Evolutionary conservation across 1,140 invertebrate species (phyloP).

Genomic region (Cydia splendana): DNA sequence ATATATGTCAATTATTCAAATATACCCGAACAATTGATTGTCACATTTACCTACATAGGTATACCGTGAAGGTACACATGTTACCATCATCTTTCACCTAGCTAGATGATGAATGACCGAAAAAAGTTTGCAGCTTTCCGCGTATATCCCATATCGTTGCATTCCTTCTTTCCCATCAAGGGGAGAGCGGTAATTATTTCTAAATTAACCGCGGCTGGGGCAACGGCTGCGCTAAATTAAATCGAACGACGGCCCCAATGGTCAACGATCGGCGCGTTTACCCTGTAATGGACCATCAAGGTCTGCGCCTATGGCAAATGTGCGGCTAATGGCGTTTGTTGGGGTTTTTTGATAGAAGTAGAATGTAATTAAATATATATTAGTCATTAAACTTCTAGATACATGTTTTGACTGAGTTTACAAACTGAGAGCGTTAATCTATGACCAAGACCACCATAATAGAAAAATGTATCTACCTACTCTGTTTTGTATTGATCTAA

Average conservation of each 20-base stretch:
- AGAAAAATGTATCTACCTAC: too few relatives aligned
- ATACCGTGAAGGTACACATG: background rate
- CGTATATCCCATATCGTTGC: constrained; percentile 38
- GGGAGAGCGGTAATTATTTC: constrained; percentile 67
- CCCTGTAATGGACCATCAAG: constrained; percentile 69
- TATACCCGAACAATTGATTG: too few relatives aligned
- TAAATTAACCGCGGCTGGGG: constrained; percentile 66
- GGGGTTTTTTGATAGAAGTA: background rate
- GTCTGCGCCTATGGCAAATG: constrained; percentile 69
- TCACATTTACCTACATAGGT: too few relatives aligned
- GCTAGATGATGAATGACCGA: constrained; percentile 12
- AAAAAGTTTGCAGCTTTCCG: constrained; percentile 5
- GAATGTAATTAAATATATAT: constrained; percentile 4
- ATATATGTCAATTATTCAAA: too few relatives aligned
- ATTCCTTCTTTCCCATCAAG: constrained; percentile 50
- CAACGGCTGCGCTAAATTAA: constrained; percentile 71
- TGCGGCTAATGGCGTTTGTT: constrained; percentile 59
- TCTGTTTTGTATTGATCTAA: too few relatives aligned
- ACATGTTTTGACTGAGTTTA: too few relatives aligned
- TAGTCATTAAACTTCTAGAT: background rate
- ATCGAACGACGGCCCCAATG: constrained; percentile 63
- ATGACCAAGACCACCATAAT: too few relatives aligned
- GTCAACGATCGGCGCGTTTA: constrained; percentile 65
- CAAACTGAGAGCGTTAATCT: too few relatives aligned
- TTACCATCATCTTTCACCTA: background rate